Percentiles rank a stretch among this genome's conserved stretches.
Evolutionary conservation across 2,797 vertebrate species (phyloP).

Genomic region (Spinus olivaceus): DNA sequence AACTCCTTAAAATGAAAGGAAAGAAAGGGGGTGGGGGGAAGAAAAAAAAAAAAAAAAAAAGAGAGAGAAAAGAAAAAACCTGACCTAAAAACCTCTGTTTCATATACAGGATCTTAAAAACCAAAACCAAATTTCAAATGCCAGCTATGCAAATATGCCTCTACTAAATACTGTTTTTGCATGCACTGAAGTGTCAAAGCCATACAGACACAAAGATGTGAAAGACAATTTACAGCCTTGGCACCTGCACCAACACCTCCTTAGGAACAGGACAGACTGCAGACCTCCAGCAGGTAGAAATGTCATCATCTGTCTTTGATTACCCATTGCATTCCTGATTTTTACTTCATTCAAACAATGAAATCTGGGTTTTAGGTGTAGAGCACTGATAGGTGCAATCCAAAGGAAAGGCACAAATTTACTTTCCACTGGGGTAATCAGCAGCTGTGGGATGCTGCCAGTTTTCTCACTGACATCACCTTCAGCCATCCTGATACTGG

Average conservation of each 20-base stretch:
- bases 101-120: background rate
- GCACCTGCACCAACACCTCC: background rate
- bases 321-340: background rate
- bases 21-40: no score
- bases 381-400: background rate
- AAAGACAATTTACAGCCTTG: background rate
- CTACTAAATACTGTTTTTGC: background rate
- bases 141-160: background rate
- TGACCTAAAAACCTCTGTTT: background rate
- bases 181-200: background rate
- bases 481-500: background rate
- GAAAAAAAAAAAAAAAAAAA: background rate
- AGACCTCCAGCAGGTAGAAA: background rate
- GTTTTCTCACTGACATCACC: background rate
- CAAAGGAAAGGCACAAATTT: background rate
- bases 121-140: background rate
- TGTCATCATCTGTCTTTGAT: background rate
- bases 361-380: background rate
- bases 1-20: background rate
- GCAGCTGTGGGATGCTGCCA: background rate
- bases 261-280: background rate
- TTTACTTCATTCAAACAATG: background rate
- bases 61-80: background rate
- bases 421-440: background rate
- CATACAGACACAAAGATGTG: background rate